Conservation (phyloP, 2,113 vertebrate genomes). For the Sapajus apella region DNA sequence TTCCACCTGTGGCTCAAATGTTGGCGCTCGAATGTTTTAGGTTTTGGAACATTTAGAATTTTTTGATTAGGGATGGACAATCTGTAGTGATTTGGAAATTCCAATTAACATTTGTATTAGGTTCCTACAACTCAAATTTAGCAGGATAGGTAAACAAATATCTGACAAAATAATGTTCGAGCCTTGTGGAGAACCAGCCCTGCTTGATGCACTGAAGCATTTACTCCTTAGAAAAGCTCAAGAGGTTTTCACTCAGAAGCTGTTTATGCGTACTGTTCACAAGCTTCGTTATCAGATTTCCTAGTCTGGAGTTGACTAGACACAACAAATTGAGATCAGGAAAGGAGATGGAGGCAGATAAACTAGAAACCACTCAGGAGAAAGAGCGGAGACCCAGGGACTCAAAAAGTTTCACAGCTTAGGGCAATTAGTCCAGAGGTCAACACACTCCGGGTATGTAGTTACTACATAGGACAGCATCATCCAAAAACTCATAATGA, state of each 20-base stretch:
- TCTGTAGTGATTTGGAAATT: not conserved
- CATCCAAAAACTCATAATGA: not conserved
- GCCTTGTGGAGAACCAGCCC: not conserved
- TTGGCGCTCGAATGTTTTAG: not conserved
- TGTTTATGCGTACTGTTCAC: constrained; percentile 13
- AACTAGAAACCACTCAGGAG: constrained; percentile 9
- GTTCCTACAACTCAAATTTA: not conserved
- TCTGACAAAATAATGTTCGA: not conserved
- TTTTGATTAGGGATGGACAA: not conserved
- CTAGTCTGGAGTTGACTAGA: constrained; percentile 22
- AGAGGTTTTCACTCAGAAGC: constrained; percentile 23
- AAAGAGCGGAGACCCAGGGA: not conserved
- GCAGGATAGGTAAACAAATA: constrained; percentile 24
- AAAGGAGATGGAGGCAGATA: constrained; percentile 57
- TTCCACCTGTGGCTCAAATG: not conserved
- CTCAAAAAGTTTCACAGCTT: not conserved
- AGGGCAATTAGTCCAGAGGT: not conserved
- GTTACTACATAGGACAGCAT: too few species aligned
- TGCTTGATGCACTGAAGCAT: not conserved
- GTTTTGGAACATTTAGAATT: not conserved
- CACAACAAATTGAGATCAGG: constrained; percentile 54
- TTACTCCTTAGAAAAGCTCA: not conserved
- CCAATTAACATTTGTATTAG: not conserved
- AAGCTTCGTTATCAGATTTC: constrained; percentile 52
- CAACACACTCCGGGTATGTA: not conserved